Evolutionary conservation across 2,113 vertebrate genomes (phyloP).

Genomic region (Myotis lucifugus): DNA sequence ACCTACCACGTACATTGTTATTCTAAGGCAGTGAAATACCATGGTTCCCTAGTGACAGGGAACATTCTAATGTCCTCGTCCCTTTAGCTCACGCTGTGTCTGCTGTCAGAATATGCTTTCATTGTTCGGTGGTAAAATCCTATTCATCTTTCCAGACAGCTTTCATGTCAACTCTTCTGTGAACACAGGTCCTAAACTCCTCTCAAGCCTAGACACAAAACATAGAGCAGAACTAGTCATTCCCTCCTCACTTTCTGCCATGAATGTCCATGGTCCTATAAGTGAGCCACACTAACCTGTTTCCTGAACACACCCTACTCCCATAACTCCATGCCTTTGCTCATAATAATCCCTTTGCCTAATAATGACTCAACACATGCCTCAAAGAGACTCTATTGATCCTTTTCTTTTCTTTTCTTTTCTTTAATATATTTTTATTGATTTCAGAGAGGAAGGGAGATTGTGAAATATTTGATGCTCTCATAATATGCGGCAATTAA

Average conservation of each 20-base stretch:
- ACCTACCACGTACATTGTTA: neutral
- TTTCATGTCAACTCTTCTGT: neutral
- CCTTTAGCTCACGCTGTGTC: neutral
- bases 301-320: neutral
- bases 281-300: neutral
- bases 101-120: neutral
- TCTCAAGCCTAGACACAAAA: neutral
- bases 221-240: neutral
- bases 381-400: neutral
- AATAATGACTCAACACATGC: neutral
- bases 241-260: neutral
- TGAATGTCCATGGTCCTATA: neutral
- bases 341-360: neutral
- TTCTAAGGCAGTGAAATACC: neutral
- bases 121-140: slow-evolving; percentile 3
- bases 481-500: neutral
- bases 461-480: neutral
- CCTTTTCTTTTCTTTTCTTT: neutral
- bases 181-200: neutral
- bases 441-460: no score
- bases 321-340: neutral
- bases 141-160: neutral
- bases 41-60: neutral
- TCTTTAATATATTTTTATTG: no score
- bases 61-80: neutral